A percentile compares a stretch with the other conserved stretches of the same genome.
These are phyloP conservation scores for Meloidogyne exigua DNA, from an alignment of 1,140 invertebrate species.

Conservation along the genomic window DNA sequence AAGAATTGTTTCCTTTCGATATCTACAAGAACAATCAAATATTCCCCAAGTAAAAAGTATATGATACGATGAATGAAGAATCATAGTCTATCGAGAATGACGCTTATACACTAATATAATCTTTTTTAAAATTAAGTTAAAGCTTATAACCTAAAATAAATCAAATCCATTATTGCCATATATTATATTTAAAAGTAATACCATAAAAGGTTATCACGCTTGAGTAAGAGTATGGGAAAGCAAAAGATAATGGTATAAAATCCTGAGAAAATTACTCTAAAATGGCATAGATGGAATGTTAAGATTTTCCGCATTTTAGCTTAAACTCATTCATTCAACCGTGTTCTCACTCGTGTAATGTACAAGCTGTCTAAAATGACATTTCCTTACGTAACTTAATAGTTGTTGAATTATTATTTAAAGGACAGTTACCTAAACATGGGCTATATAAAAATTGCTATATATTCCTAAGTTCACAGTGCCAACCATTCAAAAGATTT, in stretches of 20 bases:
- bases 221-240: not conserved
- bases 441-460: not conserved
- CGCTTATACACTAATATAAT: too few species aligned
- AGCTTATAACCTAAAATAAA: too few species aligned
- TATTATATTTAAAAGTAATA: too few species aligned
- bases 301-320: not conserved
- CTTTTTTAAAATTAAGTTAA: too few species aligned
- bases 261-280: not conserved
- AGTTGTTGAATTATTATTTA: too few species aligned
- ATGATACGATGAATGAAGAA: too few species aligned
- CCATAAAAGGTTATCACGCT: not conserved
- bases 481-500: not conserved
- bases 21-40: not conserved
- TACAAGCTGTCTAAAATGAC: not conserved
- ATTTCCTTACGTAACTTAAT: not conserved
- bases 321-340: not conserved
- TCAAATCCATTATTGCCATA: not conserved
- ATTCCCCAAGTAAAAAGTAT: too few species aligned
- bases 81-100: too few species aligned
- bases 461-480: not conserved
- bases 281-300: not conserved
- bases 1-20: conserved; percentile 7
- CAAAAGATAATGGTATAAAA: not conserved
- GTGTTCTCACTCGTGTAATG: not conserved
- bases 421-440: not conserved